Conservation (phyloP, 2,113 vertebrate species). For the Amblyopsis rosae region DNA sequence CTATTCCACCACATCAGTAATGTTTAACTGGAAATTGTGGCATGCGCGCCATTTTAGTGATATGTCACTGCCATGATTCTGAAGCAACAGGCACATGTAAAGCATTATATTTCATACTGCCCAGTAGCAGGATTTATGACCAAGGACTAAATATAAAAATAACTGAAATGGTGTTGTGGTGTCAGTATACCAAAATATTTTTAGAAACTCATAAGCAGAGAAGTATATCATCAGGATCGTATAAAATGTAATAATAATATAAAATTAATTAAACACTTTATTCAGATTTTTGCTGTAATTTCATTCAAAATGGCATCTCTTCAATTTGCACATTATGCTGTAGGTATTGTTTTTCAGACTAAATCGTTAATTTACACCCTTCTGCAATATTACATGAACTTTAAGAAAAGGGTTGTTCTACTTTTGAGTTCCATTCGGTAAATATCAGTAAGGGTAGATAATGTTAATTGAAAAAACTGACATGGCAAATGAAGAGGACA, state of each 20-base stretch:
- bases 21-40: constrained; percentile 27
- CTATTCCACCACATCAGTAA: constrained; percentile 43
- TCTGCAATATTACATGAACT: constrained; percentile 14
- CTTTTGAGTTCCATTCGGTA: constrained; percentile 74
- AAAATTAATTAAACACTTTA: neutral
- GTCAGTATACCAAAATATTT: constrained; percentile 34
- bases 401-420: constrained; percentile 36
- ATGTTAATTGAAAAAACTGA: constrained; percentile 60
- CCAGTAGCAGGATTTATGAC: constrained; percentile 63
- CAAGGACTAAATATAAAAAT: constrained; percentile 51
- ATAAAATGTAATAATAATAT: neutral
- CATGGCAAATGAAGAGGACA: constrained; percentile 34
- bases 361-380: constrained; percentile 10
- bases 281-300: no score
- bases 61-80: constrained; percentile 64
- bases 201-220: constrained; percentile 78
- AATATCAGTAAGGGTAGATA: constrained; percentile 54
- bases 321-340: no score
- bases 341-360: neutral
- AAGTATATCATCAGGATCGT: neutral
- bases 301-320: neutral
- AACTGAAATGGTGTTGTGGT: constrained; percentile 62
- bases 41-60: constrained; percentile 59
- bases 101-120: constrained; percentile 59
- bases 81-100: constrained; percentile 65